Evolutionary conservation across 2,888 invertebrate genomes (phyloP), one percentile per base, ranked within the genome.

Genomic region (Heteromurus nitidus): DNA sequence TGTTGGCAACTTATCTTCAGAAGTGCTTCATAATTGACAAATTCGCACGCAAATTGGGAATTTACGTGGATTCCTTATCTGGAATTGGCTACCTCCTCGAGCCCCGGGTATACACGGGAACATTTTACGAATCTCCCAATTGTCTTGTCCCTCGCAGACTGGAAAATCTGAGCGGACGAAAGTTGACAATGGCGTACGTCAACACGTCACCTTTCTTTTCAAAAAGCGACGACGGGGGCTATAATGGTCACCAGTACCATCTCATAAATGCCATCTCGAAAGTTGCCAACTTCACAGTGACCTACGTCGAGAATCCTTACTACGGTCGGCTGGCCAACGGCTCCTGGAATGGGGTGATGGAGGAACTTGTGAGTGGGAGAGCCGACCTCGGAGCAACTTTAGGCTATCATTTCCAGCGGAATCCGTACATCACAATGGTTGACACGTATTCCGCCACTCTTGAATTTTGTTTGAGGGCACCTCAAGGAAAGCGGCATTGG

Each of bases 261-360:
- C 18, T 69, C 0, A 26, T 69, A 2, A 5, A 30, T 2, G 68
- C n/a, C n/a, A n/a, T n/a, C n/a, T n/a, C n/a, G n/a, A n/a, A n/a
- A n/a, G n/a, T n/a, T n/a, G 26, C 22, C 58, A 44, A 9, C 44
- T 2, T 44, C 44, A n/a, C n/a, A 9, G 44, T 13, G 2, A n/a
- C n/a, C 1, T 44, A 44, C 44, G 13, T n/a, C 44, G 44, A 44
- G 44, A n/a, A n/a, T n/a, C 44, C n/a, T 1, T 60, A 9, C 16
- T 42, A 44, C 13, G 9, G 1, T n/a, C 26, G 1, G 28, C 11
- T 60, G 1, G 16, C 2, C 11, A 79, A 79, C 24, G 77, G 77
- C 0, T 64, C 62, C 31, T 79, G 77, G 77, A 36, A 50, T 2
- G 77, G 77, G 16, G n/a, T 70, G 1, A 24, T 79, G 1, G 53